Conservation (phyloP, 1,140 invertebrate genomes). For the Leptestheria dahalacensis region DNA sequence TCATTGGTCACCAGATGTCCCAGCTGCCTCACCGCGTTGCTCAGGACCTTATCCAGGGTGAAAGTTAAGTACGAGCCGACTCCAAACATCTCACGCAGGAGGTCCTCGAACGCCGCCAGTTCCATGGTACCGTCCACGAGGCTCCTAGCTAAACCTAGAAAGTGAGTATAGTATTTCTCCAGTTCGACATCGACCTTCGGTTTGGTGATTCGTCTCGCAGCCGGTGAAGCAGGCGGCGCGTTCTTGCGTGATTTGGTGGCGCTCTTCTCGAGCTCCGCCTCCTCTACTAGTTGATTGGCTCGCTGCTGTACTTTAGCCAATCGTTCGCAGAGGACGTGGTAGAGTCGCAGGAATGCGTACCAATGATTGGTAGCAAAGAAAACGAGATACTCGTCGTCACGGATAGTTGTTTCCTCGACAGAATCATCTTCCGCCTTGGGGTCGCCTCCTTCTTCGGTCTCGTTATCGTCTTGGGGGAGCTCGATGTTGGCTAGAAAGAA, state of each 20-base stretch:
- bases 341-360: not conserved
- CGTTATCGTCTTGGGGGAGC: not conserved
- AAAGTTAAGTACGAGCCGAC: not conserved
- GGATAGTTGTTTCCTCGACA: not conserved
- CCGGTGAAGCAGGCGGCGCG: too few species aligned
- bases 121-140: not conserved
- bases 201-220: too few species aligned
- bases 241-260: too few species aligned
- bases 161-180: not conserved
- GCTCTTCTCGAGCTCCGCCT: not conserved
- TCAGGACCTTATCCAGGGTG: not conserved
- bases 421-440: not conserved
- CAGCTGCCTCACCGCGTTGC: not conserved
- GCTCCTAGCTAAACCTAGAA: not conserved
- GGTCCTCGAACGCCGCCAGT: not conserved
- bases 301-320: not conserved
- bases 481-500: not conserved
- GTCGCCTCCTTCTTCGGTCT: not conserved
- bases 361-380: constrained; percentile 26
- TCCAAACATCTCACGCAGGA: not conserved
- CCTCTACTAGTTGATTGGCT: not conserved
- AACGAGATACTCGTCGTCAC: constrained; percentile 48
- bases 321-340: not conserved
- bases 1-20: not conserved
- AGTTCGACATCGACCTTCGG: not conserved